Evolutionary conservation across 2,113 vertebrate species (phyloP), one percentile per base, ranked within the genome.

Genomic region (Varanus salvator): DNA sequence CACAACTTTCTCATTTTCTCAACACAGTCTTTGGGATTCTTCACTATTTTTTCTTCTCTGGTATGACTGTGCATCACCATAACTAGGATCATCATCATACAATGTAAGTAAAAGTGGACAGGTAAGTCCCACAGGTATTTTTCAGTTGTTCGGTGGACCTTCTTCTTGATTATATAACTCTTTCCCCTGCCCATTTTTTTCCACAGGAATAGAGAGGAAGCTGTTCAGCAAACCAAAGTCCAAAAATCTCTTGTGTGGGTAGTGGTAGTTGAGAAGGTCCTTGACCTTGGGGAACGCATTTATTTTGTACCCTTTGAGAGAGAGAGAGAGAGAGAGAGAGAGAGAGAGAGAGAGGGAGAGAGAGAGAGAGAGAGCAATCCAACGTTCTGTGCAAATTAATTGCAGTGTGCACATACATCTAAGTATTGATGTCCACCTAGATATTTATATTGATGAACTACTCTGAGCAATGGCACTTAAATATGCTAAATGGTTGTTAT

Each of bases 401-500:
- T 74, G 11, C 7, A 15, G 50, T 60, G 19, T 54, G 17, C 23
- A 54, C 14, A 34, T 44, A 6, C 52, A 72, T 74, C n/a, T 38
- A 44, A 60, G 85, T 21, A 75, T 27, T 76, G 64, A 81, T 52
- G 19, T 29, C 6, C 14, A 54, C 72, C 23, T n/a, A 25, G 15
- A 29, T 68, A 25, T 78, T 80, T 78, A 68, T 27, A 8, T 19
- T 69, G 48, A 11, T 38, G 50, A n/a, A 50, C 64, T 81, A n/a
- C 14, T 88, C 34, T 38, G 48, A 34, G 66, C 60, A 34, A 72
- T 44, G 25, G 27, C n/a, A 82, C 17, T 23, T 44, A 44, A 31
- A 88, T 88, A 82, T 60, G n/a, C 68, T 88, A 48, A 74, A 52
- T 54, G 31, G 29, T 12, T 80, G 25, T 80, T n/a, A 86, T 44